Base-by-base conservation (phyloP, 2,888 invertebrate genomes). In the Gryllus longicercus region DNA sequence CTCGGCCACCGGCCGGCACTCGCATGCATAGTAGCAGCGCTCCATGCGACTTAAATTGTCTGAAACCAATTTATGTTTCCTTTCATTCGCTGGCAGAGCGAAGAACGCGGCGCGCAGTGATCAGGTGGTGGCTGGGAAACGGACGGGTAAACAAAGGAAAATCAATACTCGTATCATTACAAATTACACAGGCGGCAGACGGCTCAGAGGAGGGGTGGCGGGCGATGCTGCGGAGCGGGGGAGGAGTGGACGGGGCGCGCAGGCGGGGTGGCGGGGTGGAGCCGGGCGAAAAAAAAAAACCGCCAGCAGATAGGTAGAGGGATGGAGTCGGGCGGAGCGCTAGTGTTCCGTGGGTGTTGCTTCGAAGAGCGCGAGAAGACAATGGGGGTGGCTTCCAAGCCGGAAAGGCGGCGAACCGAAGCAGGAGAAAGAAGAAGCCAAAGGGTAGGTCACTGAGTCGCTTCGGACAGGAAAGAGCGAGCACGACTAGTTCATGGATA, bases 1-100 rank as follows among this genome's bases (percentile, higher is more conserved):
- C 18, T 63, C 63, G 63, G 63, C 14, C 18, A 18, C 18, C 63
- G 16, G 63, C 18, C 63, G 18, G 14, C 63, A 18, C 16, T 63
- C 63, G 18, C 14, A 63, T 63, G 63, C 63, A 63, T 18, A 63
- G 16, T 63, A 63, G 63, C 63, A 18, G 63, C 63, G 63, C 25
- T 63, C 63, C 63, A 18, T 63, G 63, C 63, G 25, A 38, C 25
- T 38, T 38, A 38, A 38, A 38, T 38, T 38, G 25, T 38, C 63
- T 63, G 63, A 63, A 63, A 63, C 63, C 63, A 63, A 63, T 63
- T 63, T 63, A 63, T 18, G 63, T 63, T 63, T 63, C 63, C 63
- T 14, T 63, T 63, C 63, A 63, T 63, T 63, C 63, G 63, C 14
- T 63, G 63, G 63, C 63, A 63, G 5, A 4, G 4, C 63, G 63